Evolutionary conservation across 2,888 invertebrate species (phyloP), one percentile per base, ranked within the genome.

Genomic region (Terebella lapidaria): DNA sequence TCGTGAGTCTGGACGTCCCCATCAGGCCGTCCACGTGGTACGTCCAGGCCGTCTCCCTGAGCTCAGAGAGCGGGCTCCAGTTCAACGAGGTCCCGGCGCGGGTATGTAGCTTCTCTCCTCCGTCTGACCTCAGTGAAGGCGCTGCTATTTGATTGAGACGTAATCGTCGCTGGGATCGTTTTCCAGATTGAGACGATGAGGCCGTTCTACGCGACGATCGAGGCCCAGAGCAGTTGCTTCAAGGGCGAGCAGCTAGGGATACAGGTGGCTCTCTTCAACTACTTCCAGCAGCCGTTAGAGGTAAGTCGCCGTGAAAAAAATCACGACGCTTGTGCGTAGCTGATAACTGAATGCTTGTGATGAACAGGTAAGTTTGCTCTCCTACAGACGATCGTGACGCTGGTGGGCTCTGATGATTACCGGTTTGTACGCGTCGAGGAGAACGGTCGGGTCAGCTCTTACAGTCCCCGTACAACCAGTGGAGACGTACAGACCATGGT

Each of bases 401-500:
- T 95, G 26, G 86, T 87, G 53, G 88, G 88, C 53, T 92, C 93
- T 24, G 86, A 85, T 0, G 89, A 92, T 77, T 94, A 93, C 80
- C 75, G 79, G 58, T 84, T 84, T 68, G 82, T 85, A 2, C 76
- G 82, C 59, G 84, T 84, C 0, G 84, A 82, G 46, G 70, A 73
- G 18, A 76, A 79, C 53, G 85, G 88, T 84, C 74, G 78, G 24
- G 83, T 84, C 0, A 85, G 88, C 0, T 91, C 93, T 0, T 94
- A 94, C 81, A 89, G 88, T 81, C 94, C 95, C 0, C 85, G 91
- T 65, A 93, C 92, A 2, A 90, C 92, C 1, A 89, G 86, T 78
- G 94, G 94, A 61, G 94, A 95, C 80, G 93, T 94, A 82, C 94
- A 95, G 80, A 94, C 94, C 83, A 90, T 94, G 79, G 87, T 94